Base-by-base conservation (phyloP, 2,888 invertebrate genomes). In the Megaustenia siamemsis region DNA sequence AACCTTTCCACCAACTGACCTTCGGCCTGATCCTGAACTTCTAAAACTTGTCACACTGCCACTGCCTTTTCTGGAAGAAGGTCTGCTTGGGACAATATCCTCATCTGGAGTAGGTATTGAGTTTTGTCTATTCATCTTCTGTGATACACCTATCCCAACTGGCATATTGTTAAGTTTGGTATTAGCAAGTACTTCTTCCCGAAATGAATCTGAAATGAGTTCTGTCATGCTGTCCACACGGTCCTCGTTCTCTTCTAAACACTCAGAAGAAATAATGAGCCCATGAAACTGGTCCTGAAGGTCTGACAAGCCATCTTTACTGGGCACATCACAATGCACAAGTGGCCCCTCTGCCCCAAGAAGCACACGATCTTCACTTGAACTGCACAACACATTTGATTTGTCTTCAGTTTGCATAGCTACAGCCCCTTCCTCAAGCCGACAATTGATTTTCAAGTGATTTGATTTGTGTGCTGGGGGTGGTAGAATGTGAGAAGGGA, bases 191-290 rank as follows among this genome's bases (percentile, higher is more conserved):
- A 84, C 79, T 66, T 79, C 80, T 35, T 80, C 73, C 24, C 79
- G n/a, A 43, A 80, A 80, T 24, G 84, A 77, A 38, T 82, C 86
- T 68, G 86, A 86, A 18, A 86, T 75, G 12, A 87, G 83, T 49
- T 87, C 79, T 49, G 86, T 84, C 78, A 81, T 88, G 63, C 86
- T 86, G 53, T 87, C 87, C 21, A 87, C 80, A 24, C 75, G 76
- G 49, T 87, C 87, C 12, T 88, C 88, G 60, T 75, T 66, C 40
- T 88, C 88, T 49, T 88, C 87, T 63, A 80, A 75, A 45, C 79
- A 45, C 28, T 84, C 84, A 28, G 80, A 69, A 21, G 84, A 40
- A 24, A 78, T 35, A 12, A 56, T 60, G 35, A 80, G 49, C n/a
- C 66, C 38, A 28, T 80, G 73, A 63, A 80, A 78, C 40, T 76